phyloP scores from a whole-genome alignment of 1,140 invertebrate species.

The Drosophila malerkotliana region DNA sequence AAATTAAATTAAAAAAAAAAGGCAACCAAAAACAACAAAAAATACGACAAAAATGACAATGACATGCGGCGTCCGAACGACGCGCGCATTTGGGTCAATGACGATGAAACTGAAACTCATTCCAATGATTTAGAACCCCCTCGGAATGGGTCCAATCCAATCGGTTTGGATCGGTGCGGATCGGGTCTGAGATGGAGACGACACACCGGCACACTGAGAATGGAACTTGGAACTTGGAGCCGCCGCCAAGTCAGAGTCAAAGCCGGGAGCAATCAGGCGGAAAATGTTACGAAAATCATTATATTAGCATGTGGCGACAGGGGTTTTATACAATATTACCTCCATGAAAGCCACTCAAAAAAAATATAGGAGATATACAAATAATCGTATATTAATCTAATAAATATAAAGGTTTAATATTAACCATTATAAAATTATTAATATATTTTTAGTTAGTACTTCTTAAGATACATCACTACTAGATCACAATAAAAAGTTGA shows the following conservation, averaged over 20 bases:
- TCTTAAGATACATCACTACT: not conserved
- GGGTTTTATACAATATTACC: slow-evolving; percentile 47
- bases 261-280: slow-evolving; percentile 70
- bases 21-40: slow-evolving; percentile 11
- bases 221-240: slow-evolving; percentile 22
- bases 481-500: not conserved
- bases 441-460: not conserved
- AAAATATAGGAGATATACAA: not conserved
- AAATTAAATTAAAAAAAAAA: slow-evolving; percentile 11
- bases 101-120: slow-evolving; percentile 71
- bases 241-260: slow-evolving; percentile 4
- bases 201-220: slow-evolving; percentile 36
- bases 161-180: slow-evolving; percentile 11
- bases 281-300: slow-evolving; percentile 76
- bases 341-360: slow-evolving; percentile 14
- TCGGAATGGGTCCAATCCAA: slow-evolving; percentile 14
- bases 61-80: slow-evolving; percentile 74
- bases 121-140: slow-evolving; percentile 73
- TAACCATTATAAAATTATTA: not conserved
- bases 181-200: slow-evolving; percentile 28
- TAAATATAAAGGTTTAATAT: not conserved
- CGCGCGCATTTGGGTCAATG: slow-evolving; percentile 78
- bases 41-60: slow-evolving; percentile 57
- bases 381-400: not conserved
- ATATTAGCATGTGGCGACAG: slow-evolving; percentile 80